Evolutionary conservation across 2,797 vertebrate genomes (phyloP), one percentile per base, ranked within the genome.

Genomic region (Mus caroli): DNA sequence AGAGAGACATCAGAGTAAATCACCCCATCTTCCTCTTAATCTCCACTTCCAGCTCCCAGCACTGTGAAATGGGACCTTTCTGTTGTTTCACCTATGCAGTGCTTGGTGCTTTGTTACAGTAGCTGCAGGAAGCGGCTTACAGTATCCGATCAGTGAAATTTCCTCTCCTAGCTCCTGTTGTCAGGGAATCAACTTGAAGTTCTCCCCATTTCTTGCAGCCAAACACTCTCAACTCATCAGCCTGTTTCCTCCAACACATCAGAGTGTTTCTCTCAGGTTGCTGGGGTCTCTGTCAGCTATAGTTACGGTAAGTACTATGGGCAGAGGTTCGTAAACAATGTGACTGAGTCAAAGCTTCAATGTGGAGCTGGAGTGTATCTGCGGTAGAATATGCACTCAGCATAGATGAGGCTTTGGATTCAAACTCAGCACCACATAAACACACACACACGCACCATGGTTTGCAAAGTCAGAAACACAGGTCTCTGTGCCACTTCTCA

Each of bases 81-180:
- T 92, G 37, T 6, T 43, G n/a, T 17, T 60, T 22, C 8, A 82
- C 20, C 54, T 31, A 2, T n/a, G 54, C 8, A 0, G 6, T 78
- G 20, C 1, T 12, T 58, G 75, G 22, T 9, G 17, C 10, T 67
- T 84, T 54, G 54, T 46, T 28, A 28, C 0, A 58, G 40, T 0
- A 52, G 64, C 43, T 22, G 8, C 6, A 28, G 50, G 24, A 64
- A 26, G 46, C n/a, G 3, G 24, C 17, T 40, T 13, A 37, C 6
- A 4, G 58, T 5, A 34, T 17, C 34, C 9, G 5, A 17, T 12
- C 31, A 24, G n/a, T 3, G n/a, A 83, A 20, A n/a, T 6, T 20
- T 1, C 2, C 19, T 6, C 20, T n/a, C 28, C 9, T 17, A 0
- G n/a, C 22, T 15, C 12, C 34, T 64, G 19, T 34, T 11, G 15